Evolutionary conservation across 2,888 invertebrate species (phyloP).

Genomic region (Ectemnius lituratus): DNA sequence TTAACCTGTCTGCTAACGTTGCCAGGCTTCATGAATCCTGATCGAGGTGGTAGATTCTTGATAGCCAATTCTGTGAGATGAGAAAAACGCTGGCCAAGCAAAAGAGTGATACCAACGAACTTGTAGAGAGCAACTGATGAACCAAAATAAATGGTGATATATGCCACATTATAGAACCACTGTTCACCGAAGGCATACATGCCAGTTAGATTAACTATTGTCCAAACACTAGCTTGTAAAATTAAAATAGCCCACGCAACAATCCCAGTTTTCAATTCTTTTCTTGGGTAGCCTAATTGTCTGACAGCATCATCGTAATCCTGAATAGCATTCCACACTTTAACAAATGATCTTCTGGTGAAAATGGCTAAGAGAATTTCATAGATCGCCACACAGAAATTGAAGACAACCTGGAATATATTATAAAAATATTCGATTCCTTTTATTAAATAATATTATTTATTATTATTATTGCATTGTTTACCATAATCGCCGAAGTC

Average conservation of each 20-base stretch:
- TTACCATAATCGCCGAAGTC: slow-evolving; percentile 69
- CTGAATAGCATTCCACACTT: slow-evolving; percentile 69
- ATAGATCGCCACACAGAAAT: slow-evolving; percentile 58
- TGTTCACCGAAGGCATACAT: slow-evolving; percentile 66
- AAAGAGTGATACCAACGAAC: slow-evolving; percentile 62
- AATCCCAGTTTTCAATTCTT: slow-evolving; percentile 49
- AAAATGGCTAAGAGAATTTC: slow-evolving; percentile 53
- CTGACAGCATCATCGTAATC: slow-evolving; percentile 66
- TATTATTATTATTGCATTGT: not conserved
- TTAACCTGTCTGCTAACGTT: slow-evolving; percentile 39
- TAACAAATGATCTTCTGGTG: slow-evolving; percentile 55
- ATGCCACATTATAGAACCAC: slow-evolving; percentile 64
- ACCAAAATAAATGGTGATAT: slow-evolving; percentile 67
- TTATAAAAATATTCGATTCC: too few species aligned
- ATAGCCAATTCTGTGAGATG: slow-evolving; percentile 66
- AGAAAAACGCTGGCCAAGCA: slow-evolving; percentile 69
- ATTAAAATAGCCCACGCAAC: slow-evolving; percentile 56
- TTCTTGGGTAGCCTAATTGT: slow-evolving; percentile 61
- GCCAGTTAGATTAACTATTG: slow-evolving; percentile 61
- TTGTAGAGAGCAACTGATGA: slow-evolving; percentile 63
- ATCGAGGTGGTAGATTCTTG: slow-evolving; percentile 45
- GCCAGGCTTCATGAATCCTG: not conserved
- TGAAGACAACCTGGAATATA: slow-evolving; percentile 46
- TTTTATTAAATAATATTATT: too few species aligned
- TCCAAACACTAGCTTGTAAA: slow-evolving; percentile 56